Percentiles rank a stretch among this genome's conserved stretches.
These are phyloP conservation scores for Catharus minimus DNA, from an alignment of 2,113 vertebrate genomes.

Conservation along the genomic window DNA sequence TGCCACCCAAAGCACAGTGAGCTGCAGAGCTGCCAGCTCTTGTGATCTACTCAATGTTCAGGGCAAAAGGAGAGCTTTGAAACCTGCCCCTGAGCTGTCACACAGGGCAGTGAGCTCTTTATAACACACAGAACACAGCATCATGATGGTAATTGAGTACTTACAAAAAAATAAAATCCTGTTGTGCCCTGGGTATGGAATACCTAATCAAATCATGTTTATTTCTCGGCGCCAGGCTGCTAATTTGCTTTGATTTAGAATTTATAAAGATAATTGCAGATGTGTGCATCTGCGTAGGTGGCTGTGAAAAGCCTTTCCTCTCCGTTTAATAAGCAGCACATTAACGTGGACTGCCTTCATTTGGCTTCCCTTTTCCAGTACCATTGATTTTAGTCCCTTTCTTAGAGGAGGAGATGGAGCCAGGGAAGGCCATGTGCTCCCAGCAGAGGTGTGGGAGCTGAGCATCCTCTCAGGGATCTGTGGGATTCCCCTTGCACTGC, in stretches of 20 bases:
- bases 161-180: neutral
- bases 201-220: conserved; percentile 58
- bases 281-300: neutral
- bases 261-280: conserved; percentile 38
- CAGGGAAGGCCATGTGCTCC: rapidly evolving
- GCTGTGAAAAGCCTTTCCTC: conserved; percentile 27
- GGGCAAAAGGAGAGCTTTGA: neutral
- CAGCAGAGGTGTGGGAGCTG: neutral
- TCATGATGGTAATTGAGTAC: neutral
- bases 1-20: neutral
- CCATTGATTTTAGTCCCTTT: neutral
- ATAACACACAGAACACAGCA: neutral
- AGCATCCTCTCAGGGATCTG: neutral
- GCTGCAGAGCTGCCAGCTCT: neutral
- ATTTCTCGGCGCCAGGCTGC: neutral
- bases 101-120: neutral
- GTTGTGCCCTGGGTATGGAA: conserved; percentile 2
- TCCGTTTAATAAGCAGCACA: neutral
- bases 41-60: neutral
- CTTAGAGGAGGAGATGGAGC: neutral
- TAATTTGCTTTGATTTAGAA: conserved; percentile 61
- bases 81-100: neutral
- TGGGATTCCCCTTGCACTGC: neutral
- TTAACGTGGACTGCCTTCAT: neutral
- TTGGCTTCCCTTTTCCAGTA: neutral